These are phyloP conservation scores for Protonibea diacanthus DNA, from an alignment of 2,797 vertebrate genomes.

Conservation along the genomic window DNA sequence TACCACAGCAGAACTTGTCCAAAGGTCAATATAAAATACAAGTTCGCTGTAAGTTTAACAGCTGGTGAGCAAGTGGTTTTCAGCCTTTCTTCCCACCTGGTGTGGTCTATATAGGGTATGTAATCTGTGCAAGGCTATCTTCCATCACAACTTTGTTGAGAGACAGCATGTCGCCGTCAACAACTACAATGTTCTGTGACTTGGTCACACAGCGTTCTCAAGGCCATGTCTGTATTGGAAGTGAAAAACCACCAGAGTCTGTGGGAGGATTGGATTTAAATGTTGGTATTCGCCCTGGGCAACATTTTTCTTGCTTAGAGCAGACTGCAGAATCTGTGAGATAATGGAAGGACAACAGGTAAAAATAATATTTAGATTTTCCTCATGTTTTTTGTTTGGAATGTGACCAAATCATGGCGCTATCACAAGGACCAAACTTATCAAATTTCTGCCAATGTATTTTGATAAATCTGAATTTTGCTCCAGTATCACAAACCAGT, in stretches of 20 bases:
- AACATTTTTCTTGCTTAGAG: not conserved
- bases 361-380: not conserved
- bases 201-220: no score
- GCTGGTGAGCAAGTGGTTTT: not conserved
- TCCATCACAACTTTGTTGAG: not conserved
- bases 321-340: not conserved
- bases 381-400: not conserved
- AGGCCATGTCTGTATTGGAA: not conserved
- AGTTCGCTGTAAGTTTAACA: not conserved
- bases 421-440: not conserved
- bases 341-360: not conserved
- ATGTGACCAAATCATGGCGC: not conserved
- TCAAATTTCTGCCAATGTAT: not conserved
- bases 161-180: slow-evolving; percentile 12
- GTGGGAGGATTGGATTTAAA: not conserved
- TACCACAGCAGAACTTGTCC: not conserved
- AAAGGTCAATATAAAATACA: not conserved
- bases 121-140: not conserved
- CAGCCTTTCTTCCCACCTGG: not conserved
- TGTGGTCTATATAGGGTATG: not conserved
- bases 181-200: not conserved
- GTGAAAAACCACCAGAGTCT: not conserved
- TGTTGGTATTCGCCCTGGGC: not conserved
- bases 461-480: not conserved
- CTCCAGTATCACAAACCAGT: slow-evolving; percentile 1